Evolutionary conservation across 2,888 invertebrate genomes (phyloP).

Genomic region (Cheilosia grossa): DNA sequence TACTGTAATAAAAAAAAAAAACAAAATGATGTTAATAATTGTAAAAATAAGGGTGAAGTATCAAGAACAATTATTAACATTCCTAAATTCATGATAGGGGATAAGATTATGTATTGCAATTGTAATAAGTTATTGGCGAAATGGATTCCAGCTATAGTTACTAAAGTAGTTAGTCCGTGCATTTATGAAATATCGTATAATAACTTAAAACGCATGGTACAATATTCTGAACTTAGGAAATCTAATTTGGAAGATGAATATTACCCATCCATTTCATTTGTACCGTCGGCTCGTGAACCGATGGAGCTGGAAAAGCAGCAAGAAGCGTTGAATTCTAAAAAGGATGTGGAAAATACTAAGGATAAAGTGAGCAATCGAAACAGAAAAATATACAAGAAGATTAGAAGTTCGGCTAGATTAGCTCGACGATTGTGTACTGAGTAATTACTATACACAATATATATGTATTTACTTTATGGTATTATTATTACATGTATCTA

Average conservation of each 20-base stretch:
- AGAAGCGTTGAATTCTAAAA: background rate
- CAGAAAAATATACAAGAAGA: background rate
- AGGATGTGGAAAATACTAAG: background rate
- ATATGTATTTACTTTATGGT: background rate
- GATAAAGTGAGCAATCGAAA: background rate
- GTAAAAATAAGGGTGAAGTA: background rate
- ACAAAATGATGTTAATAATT: background rate
- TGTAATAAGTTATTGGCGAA: too few species aligned
- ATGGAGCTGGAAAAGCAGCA: background rate
- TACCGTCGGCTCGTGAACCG: background rate
- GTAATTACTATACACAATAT: background rate
- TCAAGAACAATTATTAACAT: too few species aligned
- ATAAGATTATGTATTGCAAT: too few species aligned
- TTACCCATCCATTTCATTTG: too few species aligned
- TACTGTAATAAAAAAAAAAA: background rate
- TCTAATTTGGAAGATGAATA: too few species aligned
- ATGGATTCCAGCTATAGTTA: too few species aligned
- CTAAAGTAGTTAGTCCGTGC: too few species aligned
- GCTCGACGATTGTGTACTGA: background rate
- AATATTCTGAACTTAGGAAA: too few species aligned
- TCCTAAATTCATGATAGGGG: too few species aligned
- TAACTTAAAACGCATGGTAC: too few species aligned
- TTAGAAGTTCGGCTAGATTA: background rate
- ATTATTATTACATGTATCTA: background rate
- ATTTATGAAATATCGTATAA: too few species aligned